Percentiles rank a stretch among this genome's conserved stretches.
These are phyloP conservation scores for Enhydra lutris DNA, from an alignment of 2,113 vertebrate genomes.

Conservation along the genomic window DNA sequence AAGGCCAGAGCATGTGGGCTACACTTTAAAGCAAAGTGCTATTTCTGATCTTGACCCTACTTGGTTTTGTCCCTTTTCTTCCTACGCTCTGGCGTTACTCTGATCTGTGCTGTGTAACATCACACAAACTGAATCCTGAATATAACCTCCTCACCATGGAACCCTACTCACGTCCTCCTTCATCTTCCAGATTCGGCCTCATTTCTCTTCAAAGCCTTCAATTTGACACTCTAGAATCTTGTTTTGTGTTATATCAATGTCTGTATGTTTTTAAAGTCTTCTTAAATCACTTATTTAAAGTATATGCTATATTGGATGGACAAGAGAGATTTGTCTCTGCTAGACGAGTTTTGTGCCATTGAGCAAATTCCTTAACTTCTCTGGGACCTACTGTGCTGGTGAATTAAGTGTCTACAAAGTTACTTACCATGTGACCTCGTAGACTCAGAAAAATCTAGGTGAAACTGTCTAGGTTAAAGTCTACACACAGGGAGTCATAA, in stretches of 20 bases:
- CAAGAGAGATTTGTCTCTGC: background rate
- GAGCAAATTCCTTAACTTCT: background rate
- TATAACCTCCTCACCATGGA: background rate
- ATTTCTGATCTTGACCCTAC: background rate
- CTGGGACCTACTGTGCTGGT: background rate
- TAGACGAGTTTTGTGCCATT: background rate
- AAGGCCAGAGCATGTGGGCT: background rate
- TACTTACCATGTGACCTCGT: background rate
- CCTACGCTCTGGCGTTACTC: background rate
- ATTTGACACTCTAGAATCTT: background rate
- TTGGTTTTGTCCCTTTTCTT: accelerated
- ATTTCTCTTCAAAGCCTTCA: background rate
- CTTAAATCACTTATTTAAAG: background rate
- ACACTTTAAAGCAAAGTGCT: background rate
- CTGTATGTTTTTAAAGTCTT: background rate
- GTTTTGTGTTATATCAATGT: background rate
- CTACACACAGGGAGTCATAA: background rate
- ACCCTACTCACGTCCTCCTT: accelerated
- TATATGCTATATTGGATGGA: background rate
- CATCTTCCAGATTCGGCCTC: background rate
- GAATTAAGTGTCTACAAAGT: background rate
- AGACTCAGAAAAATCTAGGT: background rate
- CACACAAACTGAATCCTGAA: background rate
- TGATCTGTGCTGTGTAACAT: background rate
- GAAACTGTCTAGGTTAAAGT: background rate